Evolutionary conservation across 2,797 vertebrate species (phyloP).

Genomic region (Anisognathus igniventris): DNA sequence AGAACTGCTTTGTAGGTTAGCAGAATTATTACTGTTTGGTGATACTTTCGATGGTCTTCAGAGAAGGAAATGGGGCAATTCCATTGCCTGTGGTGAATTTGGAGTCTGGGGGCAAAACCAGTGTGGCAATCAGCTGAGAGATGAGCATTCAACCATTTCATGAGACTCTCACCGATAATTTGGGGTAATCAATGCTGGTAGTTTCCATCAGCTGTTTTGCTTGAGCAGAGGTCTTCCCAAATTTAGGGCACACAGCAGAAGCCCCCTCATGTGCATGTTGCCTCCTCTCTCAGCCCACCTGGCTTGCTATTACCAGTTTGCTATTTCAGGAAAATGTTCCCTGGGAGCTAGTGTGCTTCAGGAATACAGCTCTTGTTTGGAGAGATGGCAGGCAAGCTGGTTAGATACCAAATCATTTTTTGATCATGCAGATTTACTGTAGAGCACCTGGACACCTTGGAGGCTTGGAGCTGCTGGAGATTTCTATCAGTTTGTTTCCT

Average conservation of each 20-base stretch:
- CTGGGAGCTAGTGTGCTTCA: background rate
- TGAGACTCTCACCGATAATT: background rate
- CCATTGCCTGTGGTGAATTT: background rate
- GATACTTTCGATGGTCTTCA: background rate
- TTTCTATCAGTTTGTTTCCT: background rate
- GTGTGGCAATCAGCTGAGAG: background rate
- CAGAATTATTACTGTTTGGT: background rate
- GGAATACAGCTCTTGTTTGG: background rate
- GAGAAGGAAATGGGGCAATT: background rate
- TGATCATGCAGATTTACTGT: background rate
- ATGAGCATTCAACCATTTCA: background rate
- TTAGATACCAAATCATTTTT: background rate
- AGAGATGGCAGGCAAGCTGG: background rate
- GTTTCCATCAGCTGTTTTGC: background rate
- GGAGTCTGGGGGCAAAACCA: background rate
- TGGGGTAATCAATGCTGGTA: background rate
- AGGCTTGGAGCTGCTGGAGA: background rate
- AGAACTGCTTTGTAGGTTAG: slow-evolving; percentile 18
- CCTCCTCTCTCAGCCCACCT: background rate
- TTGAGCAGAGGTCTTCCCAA: background rate
- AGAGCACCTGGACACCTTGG: background rate
- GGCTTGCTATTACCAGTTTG: background rate
- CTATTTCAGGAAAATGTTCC: background rate
- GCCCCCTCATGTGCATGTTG: background rate
- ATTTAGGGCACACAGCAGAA: background rate